These are phyloP conservation scores for Petaurus breviceps DNA, from an alignment of 2,113 vertebrate species.

Conservation along the genomic window DNA sequence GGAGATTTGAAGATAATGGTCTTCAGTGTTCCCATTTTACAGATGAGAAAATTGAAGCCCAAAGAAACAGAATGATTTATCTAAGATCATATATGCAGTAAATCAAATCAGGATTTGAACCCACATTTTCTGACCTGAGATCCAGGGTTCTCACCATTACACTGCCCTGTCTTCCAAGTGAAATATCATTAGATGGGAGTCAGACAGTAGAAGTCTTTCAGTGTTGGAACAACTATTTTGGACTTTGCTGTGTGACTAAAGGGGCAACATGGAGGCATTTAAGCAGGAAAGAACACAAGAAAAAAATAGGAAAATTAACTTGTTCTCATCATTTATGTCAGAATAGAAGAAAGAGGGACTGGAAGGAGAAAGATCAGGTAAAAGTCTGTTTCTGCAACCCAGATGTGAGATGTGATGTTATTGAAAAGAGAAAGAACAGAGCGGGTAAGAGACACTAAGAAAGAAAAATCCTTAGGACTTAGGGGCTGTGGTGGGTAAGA, in stretches of 20 bases:
- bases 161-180: too few relatives aligned
- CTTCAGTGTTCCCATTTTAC: too few relatives aligned
- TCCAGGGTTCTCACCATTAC: too few relatives aligned
- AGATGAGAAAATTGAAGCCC: too few relatives aligned
- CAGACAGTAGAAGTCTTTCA: too few relatives aligned
- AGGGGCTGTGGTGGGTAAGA: neutral
- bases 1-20: neutral
- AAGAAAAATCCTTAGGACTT: neutral
- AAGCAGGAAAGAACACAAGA: neutral
- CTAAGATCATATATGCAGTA: too few relatives aligned
- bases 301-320: neutral
- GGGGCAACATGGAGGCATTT: neutral
- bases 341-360: slow-evolving; percentile 19
- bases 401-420: slow-evolving; percentile 18
- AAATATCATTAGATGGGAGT: too few relatives aligned
- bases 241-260: neutral
- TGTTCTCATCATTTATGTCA: neutral
- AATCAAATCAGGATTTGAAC: too few relatives aligned
- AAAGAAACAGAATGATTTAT: too few relatives aligned
- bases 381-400: neutral
- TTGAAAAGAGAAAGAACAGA: slow-evolving; percentile 31
- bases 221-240: too few relatives aligned
- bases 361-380: neutral
- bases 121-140: too few relatives aligned
- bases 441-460: neutral